Base-by-base conservation (phyloP, 1,140 invertebrate species). In the fruit fly (Drosophila melanogaster) region DNA sequence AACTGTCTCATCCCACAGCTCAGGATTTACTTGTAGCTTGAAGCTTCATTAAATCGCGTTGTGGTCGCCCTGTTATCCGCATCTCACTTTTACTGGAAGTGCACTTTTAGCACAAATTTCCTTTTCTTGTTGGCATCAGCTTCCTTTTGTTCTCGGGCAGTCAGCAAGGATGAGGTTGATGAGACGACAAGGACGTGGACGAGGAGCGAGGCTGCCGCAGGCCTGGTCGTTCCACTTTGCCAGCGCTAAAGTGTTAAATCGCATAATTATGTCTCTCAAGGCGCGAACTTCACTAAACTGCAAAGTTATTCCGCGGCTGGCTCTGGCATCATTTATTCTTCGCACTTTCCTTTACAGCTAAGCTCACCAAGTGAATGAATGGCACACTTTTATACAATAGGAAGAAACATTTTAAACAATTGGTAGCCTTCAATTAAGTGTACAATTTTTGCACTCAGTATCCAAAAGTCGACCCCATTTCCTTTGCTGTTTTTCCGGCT, bases 251-350 rank as follows among this genome's bases (percentile, higher is more conserved):
- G 84, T 89, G 84, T 87, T 87, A 87, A 89, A 87, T 80, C 84
- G 84, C 84, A 89, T 87, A 87, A 87, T 87, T 89, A 87, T 87
- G 84, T 89, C 83, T 87, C 83, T 87, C 76, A 83, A 89, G 66
- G 84, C 71, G 79, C 47, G 66, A 84, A 89, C 83, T 89, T 87
- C 84, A 89, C 83, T 83, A 83, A 86, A 89, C 84, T 83, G 66
- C 44, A 83, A 87, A 87, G 62, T 72, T 84, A 72, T 67, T 57
- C 30, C 15, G 49, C 44, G 41, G 33, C 38, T 53, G 78, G 65
- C 83, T 69, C 76, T 79, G 61, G 78, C 78, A 74, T 43, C 54
- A 58, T 46, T 66, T 65, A 50, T 70, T 55, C 50, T 40, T 55
- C 44, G 51, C 51, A 56, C 44, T 69, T 53, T 77, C 37, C 17